Evolutionary conservation across 2,113 vertebrate species (phyloP).

Genomic region (Talpa occidentalis): DNA sequence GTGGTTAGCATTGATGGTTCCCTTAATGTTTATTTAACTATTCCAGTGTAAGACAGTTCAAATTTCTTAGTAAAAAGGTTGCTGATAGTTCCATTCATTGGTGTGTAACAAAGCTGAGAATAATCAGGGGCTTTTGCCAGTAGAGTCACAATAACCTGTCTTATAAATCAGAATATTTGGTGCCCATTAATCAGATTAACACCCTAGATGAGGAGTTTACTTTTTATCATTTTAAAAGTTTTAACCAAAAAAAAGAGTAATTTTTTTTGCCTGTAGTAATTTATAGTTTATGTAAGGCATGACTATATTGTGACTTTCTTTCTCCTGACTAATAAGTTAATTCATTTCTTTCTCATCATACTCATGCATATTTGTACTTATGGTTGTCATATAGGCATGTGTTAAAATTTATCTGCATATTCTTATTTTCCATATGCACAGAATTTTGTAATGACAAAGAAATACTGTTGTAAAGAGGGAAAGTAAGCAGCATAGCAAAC

Average conservation of each 20-base stretch:
- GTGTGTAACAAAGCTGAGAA: constrained; percentile 61
- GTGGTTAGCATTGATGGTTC: constrained; percentile 6
- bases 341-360: constrained; percentile 29
- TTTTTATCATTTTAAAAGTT: background rate
- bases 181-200: constrained; percentile 41
- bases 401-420: constrained; percentile 20
- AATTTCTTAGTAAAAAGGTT: constrained; percentile 52
- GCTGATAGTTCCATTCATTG: background rate
- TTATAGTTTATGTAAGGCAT: background rate
- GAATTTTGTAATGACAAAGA: background rate
- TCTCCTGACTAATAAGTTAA: background rate
- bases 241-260: background rate
- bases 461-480: background rate
- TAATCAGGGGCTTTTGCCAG: constrained; percentile 4
- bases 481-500: background rate
- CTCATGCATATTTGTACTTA: background rate
- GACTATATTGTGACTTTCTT: background rate
- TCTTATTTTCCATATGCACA: constrained; percentile 34
- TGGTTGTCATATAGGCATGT: background rate
- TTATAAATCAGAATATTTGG: constrained; percentile 36
- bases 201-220: constrained; percentile 10
- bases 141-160: background rate
- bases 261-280: background rate
- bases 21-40: constrained; percentile 65
- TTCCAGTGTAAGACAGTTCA: constrained; percentile 57